A percentile compares a stretch with the other conserved stretches of the same genome.
phyloP scores from a whole-genome alignment of 2,113 vertebrate genomes.

The Ageneiosus marmoratus region DNA sequence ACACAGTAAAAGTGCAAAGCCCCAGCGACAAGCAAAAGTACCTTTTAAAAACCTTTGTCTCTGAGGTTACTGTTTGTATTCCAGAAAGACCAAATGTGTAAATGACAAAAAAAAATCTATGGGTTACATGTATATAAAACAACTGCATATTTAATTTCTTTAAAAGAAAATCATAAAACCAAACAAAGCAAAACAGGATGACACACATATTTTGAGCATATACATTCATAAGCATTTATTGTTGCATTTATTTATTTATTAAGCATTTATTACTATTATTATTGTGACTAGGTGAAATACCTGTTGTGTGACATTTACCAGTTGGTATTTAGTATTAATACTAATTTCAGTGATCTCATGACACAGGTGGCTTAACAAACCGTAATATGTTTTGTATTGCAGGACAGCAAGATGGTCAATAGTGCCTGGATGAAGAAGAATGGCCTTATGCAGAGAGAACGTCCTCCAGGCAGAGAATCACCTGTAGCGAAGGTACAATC shows the following conservation, averaged over 20 bases:
- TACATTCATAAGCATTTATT: neutral
- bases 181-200: neutral
- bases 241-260: no score
- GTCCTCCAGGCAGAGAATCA: constrained; percentile 73
- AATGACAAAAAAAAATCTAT: neutral
- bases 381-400: constrained; percentile 11
- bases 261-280: no score
- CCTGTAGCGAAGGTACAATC: constrained; percentile 58
- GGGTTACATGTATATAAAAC: neutral
- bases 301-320: neutral
- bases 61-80: neutral
- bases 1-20: neutral
- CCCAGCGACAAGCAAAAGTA: neutral
- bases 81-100: neutral
- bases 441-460: constrained; percentile 70
- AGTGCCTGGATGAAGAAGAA: constrained; percentile 69
- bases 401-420: constrained; percentile 60
- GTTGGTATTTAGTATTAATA: neutral
- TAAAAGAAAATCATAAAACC: neutral
- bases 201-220: neutral
- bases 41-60: neutral
- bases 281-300: no score
- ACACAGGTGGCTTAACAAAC: neutral
- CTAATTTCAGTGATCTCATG: neutral
- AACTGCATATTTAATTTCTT: neutral